Percentiles rank a stretch among this genome's conserved stretches.
Evolutionary conservation across 2,797 vertebrate genomes (phyloP).

Genomic region (Muraenolepis orangiensis): DNA sequence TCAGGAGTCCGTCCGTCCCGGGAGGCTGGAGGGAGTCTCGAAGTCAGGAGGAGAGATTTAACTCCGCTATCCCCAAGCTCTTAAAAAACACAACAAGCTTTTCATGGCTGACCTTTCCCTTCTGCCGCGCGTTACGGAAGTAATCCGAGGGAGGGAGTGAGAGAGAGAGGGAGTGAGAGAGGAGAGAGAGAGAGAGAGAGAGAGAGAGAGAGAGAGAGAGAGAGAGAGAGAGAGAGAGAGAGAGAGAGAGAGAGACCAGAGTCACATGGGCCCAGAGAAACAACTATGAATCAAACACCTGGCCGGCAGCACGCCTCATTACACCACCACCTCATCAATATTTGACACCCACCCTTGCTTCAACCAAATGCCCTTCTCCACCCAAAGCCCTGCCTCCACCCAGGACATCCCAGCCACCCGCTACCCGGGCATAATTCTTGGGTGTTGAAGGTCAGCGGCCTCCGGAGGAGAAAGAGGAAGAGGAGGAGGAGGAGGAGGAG

Average conservation of each 20-base stretch:
- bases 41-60: background rate
- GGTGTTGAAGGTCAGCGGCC: conserved; percentile 33
- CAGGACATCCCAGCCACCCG: background rate
- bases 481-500: conserved; percentile 30
- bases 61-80: background rate
- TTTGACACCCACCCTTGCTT: conserved; percentile 14
- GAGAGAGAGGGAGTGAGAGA: no score
- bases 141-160: background rate
- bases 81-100: background rate
- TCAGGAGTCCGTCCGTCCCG: no score
- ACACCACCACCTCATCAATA: conserved; percentile 59
- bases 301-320: conserved; percentile 32
- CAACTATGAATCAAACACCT: conserved; percentile 59
- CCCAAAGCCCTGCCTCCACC: background rate
- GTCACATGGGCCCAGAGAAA: conserved; percentile 41
- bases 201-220: background rate
- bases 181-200: background rate
- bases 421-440: conserved; percentile 17
- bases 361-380: no score
- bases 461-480: no score
- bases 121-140: conserved; percentile 95
- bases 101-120: conserved; percentile 74
- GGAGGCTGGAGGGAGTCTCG: no score
- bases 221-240: background rate
- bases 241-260: conserved; percentile 11